Evolutionary conservation across 2,888 invertebrate species (phyloP).

Genomic region (Ormyrus nitidulus): DNA sequence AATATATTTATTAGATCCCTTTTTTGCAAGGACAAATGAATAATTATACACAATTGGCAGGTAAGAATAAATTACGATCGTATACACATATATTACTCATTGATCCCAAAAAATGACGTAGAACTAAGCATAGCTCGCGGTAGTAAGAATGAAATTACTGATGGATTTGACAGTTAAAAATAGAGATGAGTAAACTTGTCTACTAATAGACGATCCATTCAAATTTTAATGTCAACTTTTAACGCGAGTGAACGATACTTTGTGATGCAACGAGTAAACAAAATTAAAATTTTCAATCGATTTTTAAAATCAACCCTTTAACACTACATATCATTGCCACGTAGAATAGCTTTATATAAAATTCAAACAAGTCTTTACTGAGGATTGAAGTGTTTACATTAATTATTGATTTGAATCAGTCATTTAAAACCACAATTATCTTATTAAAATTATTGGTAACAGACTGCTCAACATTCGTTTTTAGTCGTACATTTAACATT

Average conservation of each 20-base stretch:
- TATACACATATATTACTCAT: constrained; percentile 14
- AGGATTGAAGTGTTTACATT: not conserved
- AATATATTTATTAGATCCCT: constrained; percentile 2
- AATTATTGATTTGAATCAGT: not conserved
- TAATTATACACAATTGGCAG: constrained; percentile 31
- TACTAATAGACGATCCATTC: constrained; percentile 29
- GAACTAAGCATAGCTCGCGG: constrained; percentile 21
- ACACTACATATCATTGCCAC: not conserved
- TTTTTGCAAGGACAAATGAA: not conserved
- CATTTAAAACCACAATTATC: not conserved
- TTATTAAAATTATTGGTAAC: too few relatives aligned
- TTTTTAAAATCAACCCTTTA: constrained; percentile 17
- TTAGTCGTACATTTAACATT: too few relatives aligned
- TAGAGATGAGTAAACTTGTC: not conserved
- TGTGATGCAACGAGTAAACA: not conserved
- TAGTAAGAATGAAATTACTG: constrained; percentile 18
- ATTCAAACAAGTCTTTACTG: not conserved
- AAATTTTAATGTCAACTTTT: not conserved
- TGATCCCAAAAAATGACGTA: constrained; percentile 16
- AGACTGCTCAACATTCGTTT: too few relatives aligned
- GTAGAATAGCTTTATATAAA: not conserved
- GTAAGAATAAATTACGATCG: not conserved
- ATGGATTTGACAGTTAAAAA: not conserved
- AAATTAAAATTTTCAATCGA: constrained; percentile 5
- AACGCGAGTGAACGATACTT: not conserved